Percentiles rank a stretch among this genome's conserved stretches.
Conservation (phyloP, 2,888 invertebrate genomes). For the Ophioninae sp. region DNA sequence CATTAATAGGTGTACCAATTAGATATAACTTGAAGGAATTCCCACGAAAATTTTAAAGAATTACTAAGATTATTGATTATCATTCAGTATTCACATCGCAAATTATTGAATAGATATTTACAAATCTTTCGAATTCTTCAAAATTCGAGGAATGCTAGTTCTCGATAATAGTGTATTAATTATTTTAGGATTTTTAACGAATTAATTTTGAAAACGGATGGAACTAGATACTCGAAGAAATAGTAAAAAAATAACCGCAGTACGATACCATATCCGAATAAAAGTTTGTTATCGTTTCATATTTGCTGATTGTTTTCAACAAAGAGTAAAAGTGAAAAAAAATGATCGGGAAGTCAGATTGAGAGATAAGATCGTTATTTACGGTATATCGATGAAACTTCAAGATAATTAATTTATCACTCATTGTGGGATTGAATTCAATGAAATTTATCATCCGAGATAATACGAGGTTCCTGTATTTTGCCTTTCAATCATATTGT, state of each 20-base stretch:
- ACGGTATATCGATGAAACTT: background rate
- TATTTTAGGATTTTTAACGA: too few relatives aligned
- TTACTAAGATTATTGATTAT: too few relatives aligned
- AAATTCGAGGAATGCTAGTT: too few relatives aligned
- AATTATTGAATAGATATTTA: too few relatives aligned
- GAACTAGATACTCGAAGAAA: too few relatives aligned
- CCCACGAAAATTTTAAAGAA: too few relatives aligned
- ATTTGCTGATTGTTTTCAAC: conserved; percentile 29
- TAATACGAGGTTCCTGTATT: background rate
- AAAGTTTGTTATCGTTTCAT: background rate
- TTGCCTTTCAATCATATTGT: background rate
- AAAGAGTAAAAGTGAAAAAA: background rate
- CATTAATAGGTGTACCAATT: too few relatives aligned
- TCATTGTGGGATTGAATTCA: background rate
- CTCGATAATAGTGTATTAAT: too few relatives aligned
- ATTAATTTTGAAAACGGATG: background rate
- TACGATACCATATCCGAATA: background rate
- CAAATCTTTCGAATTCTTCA: too few relatives aligned
- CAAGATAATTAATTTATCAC: conserved; percentile 21
- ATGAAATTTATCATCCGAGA: background rate
- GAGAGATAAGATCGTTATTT: conserved; percentile 27
- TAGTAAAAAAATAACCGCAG: background rate
- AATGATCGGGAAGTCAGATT: conserved; percentile 37
- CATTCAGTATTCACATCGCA: too few relatives aligned
- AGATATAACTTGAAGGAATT: too few relatives aligned